Evolutionary conservation across 2,888 invertebrate species (phyloP), one percentile per base, ranked within the genome.

Genomic region (Cetonia aurata): DNA sequence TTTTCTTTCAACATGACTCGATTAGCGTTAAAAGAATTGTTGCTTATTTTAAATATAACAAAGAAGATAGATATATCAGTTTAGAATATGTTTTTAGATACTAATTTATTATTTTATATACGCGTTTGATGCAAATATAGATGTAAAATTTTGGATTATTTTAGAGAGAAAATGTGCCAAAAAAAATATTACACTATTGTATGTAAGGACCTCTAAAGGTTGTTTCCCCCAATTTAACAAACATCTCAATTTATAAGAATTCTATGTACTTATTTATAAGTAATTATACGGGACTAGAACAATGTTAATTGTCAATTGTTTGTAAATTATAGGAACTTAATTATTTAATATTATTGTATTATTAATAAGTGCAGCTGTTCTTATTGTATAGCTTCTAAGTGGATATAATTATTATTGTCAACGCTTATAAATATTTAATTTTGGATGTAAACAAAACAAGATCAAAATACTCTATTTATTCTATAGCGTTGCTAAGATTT

Each of bases 301-400:
- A 57, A 57, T 57, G 57, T 57, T 57, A 57, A 57, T 42, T 57
- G 42, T 41, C 42, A 57, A 57, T 57, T 57, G 57, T 57, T 57
- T 57, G 17, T 57, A 57, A 57, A 41, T 57, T 37, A 41, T 42
- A 42, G 37, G 10, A 37, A 37, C 37, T 37, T 37, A 37, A 37
- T 37, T 37, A 37, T 37, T 37, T 37, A 6, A 37, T 37, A 37
- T n/a, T n/a, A n/a, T 10, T 9, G 37, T 37, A 37, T 37, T 37
- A 37, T 10, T 37, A 25, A 10, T 37, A 37, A 37, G 37, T 37
- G 37, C 37, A 37, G 6, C 8, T 10, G 37, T 37, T 37, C 37
- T 37, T 37, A 37, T 37, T 37, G 37, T 37, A 37, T 37, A 37
- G 37, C 37, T 37, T 37, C 9, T 37, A 37, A 37, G 37, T 37